Conservation (phyloP, 2,797 vertebrate species). For the Nyctalus aviator region DNA sequence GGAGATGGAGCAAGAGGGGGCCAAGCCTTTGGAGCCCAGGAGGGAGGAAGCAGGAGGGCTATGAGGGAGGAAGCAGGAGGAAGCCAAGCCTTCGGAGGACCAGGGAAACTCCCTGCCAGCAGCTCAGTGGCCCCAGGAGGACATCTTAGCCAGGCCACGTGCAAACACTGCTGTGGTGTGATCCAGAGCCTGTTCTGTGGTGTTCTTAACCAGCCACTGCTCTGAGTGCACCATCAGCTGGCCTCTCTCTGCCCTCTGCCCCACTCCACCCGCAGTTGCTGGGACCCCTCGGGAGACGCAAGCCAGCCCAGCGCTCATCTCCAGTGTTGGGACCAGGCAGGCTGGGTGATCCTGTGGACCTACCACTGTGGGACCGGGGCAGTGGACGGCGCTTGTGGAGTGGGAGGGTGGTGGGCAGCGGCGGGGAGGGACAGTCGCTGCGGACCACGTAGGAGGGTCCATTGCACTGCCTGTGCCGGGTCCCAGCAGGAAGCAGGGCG, state of each 20-base stretch:
- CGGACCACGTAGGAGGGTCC: rapidly evolving
- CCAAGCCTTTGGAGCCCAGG: too few relatives aligned
- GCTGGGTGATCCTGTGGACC: neutral
- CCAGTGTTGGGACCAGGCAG: neutral
- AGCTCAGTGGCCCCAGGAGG: neutral
- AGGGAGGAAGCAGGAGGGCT: too few relatives aligned
- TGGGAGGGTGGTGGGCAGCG: neutral
- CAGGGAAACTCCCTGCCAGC: neutral
- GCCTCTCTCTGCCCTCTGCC: neutral
- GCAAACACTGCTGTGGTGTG: neutral
- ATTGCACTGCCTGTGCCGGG: too few relatives aligned
- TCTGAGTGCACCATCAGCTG: neutral
- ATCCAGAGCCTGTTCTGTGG: neutral
- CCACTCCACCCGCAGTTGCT: neutral
- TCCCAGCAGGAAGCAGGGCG: neutral
- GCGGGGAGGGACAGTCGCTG: rapidly evolving
- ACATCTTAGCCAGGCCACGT: neutral
- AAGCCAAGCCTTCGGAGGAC: too few relatives aligned
- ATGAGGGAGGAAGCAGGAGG: neutral
- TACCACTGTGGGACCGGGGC: neutral
- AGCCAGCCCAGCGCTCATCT: neutral
- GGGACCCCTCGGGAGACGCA: neutral
- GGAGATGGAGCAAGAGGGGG: neutral
- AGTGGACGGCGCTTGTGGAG: neutral
- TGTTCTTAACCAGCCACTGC: neutral